Conservation (phyloP, 1,140 invertebrate genomes). For the Drosophila ficusphila region DNA sequence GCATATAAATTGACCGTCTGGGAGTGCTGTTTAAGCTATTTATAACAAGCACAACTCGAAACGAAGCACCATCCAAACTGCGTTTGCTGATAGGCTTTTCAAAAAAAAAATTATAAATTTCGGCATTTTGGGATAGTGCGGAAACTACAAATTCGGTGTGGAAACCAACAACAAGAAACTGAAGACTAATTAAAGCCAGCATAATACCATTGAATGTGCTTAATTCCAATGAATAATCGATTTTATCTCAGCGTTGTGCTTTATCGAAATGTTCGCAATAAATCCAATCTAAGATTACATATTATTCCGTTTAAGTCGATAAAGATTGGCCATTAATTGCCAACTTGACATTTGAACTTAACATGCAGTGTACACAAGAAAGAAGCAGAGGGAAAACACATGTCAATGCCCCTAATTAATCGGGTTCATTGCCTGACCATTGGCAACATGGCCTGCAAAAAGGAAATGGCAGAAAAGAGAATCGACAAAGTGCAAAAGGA, state of each 20-base stretch:
- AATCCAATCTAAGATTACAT: not conserved
- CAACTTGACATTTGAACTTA: conserved; percentile 62
- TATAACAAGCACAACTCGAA: not conserved
- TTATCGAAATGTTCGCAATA: not conserved
- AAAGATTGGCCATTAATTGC: conserved; percentile 32
- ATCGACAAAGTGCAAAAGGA: conserved; percentile 29
- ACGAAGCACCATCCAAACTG: not conserved
- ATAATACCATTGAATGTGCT: no score
- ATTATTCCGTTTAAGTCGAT: conserved; percentile 12
- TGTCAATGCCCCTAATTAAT: conserved; percentile 76
- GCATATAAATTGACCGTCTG: not conserved
- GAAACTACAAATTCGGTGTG: no score
- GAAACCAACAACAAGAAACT: no score
- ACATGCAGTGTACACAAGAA: not conserved
- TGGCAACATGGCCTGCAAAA: conserved; percentile 12
- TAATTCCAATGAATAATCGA: no score
- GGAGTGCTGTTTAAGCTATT: not conserved
- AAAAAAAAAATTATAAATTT: no score
- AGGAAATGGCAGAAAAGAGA: conserved; percentile 30
- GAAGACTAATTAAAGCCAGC: no score
- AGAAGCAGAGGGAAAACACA: conserved; percentile 20
- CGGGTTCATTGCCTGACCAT: conserved; percentile 73
- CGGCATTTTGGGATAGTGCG: no score
- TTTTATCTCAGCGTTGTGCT: not conserved
- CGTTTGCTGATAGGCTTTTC: no score